phyloP scores from a whole-genome alignment of 2,113 vertebrate genomes.

The Lophura nycthemera region DNA sequence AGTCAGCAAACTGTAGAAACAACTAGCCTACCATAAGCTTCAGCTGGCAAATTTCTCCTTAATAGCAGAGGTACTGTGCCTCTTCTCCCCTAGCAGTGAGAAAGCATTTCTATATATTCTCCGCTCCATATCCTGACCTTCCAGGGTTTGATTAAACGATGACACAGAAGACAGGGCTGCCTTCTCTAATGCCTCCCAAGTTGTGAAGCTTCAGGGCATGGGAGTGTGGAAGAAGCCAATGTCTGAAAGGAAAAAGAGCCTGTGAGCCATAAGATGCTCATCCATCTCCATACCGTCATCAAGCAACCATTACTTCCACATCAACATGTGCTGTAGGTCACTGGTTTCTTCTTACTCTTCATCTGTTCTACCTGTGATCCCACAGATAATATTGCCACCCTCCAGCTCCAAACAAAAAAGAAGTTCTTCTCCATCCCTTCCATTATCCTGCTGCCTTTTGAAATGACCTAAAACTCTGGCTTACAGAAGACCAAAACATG shows the following conservation, averaged over 20 bases:
- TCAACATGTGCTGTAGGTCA: background rate
- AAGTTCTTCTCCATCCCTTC: background rate
- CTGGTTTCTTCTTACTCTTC: background rate
- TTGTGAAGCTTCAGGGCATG: background rate
- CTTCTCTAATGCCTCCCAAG: background rate
- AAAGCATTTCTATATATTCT: background rate
- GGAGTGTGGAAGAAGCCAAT: background rate
- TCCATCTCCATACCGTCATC: no score
- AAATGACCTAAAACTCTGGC: background rate
- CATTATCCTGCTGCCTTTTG: background rate
- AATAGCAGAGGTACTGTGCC: background rate
- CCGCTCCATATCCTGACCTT: background rate
- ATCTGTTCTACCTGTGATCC: background rate
- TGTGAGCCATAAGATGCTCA: background rate
- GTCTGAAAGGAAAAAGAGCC: background rate
- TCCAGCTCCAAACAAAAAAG: background rate
- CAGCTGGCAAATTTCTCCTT: background rate
- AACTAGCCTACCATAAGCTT: fast-evolving
- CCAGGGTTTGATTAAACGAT: background rate
- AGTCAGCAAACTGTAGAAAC: background rate
- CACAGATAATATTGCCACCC: background rate
- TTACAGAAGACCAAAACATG: background rate
- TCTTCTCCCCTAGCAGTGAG: background rate
- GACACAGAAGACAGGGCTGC: background rate
- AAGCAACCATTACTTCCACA: no score